These are phyloP conservation scores for Psettodes erumei DNA, from an alignment of 2,113 vertebrate genomes.

Conservation along the genomic window DNA sequence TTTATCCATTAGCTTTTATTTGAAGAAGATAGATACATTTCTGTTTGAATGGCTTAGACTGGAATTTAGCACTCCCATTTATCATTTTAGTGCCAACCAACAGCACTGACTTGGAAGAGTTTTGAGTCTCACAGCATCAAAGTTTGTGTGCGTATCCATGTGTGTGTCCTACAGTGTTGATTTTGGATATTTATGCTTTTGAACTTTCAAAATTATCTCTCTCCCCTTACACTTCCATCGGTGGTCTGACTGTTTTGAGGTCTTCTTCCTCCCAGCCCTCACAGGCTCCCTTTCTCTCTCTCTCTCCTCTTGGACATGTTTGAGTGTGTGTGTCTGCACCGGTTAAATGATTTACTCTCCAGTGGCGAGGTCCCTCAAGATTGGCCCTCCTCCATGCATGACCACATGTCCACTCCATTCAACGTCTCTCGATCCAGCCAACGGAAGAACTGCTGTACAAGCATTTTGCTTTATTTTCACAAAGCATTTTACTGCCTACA, in stretches of 20 bases:
- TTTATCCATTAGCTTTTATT: background rate
- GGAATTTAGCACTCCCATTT: constrained; percentile 23
- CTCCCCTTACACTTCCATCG: background rate
- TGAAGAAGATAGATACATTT: background rate
- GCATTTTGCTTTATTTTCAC: constrained; percentile 67
- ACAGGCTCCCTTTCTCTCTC: background rate
- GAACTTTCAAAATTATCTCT: background rate
- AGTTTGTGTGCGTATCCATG: background rate
- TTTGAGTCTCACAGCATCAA: constrained; percentile 2
- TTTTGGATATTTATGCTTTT: background rate
- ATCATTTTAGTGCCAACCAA: constrained; percentile 31
- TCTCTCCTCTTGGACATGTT: constrained; percentile 14
- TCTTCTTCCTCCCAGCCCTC: background rate
- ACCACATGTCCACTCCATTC: constrained; percentile 67
- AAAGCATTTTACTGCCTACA: constrained; percentile 66
- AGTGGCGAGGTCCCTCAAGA: constrained; percentile 43
- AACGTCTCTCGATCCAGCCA: constrained; percentile 41
- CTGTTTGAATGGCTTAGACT: background rate
- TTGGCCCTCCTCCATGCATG: constrained; percentile 73
- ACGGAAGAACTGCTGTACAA: constrained; percentile 60
- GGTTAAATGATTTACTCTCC: constrained; percentile 67
- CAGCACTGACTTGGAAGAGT: constrained; percentile 19
- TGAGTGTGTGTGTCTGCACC: constrained; percentile 34
- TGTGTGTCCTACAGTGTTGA: background rate
- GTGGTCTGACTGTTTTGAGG: background rate